Evolutionary conservation across 2,113 vertebrate species (phyloP).

Genomic region (Sceloporus tristichus): DNA sequence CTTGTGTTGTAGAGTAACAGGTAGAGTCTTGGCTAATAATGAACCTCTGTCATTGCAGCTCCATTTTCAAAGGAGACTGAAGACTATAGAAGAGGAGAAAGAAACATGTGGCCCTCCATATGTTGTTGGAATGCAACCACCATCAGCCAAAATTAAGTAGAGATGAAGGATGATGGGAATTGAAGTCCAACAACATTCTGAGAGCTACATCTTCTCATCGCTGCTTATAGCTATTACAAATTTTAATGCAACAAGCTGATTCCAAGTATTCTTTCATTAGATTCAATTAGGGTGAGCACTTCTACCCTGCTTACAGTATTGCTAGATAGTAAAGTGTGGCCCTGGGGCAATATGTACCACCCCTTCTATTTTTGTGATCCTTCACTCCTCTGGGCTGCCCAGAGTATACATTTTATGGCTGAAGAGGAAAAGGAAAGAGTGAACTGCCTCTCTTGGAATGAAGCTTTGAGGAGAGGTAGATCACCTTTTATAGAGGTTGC

Average conservation of each 20-base stretch:
- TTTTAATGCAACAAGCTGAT: background rate
- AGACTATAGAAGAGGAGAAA: background rate
- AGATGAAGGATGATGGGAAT: too few relatives aligned
- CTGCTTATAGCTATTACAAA: background rate
- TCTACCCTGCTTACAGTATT: rapidly evolving
- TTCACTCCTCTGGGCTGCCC: too few relatives aligned
- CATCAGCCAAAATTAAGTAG: background rate
- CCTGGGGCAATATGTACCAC: too few relatives aligned
- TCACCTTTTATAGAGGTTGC: too few relatives aligned
- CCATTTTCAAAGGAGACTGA: background rate
- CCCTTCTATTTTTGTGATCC: too few relatives aligned
- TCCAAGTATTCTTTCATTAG: rapidly evolving
- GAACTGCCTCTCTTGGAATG: too few relatives aligned
- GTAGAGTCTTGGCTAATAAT: background rate
- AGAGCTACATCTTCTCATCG: background rate
- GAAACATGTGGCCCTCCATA: background rate
- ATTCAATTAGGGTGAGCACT: rapidly evolving
- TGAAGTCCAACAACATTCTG: too few relatives aligned
- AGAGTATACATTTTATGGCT: too few relatives aligned
- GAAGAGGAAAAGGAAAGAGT: too few relatives aligned
- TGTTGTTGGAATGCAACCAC: background rate
- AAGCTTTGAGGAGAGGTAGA: too few relatives aligned
- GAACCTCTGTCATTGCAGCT: too few relatives aligned
- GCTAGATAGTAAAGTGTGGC: background rate
- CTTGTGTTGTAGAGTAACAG: background rate